Conservation (phyloP, 2,888 invertebrate genomes). For the Pelosia muscerda region DNA sequence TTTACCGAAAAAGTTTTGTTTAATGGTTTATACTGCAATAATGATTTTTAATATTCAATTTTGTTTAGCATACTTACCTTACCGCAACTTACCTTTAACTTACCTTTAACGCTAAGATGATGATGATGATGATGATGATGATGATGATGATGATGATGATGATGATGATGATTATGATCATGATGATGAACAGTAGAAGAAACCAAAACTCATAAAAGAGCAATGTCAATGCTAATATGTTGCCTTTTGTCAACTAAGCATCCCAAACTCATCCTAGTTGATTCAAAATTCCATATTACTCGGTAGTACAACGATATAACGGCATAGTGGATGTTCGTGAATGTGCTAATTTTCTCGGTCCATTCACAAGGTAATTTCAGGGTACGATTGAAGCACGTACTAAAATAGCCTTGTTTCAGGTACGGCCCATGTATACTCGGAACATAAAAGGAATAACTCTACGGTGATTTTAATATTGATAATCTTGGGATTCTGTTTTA, state of each 20-base stretch:
- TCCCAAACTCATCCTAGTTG: background rate
- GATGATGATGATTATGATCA: no score
- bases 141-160: no score
- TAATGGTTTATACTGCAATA: no score
- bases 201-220: no score
- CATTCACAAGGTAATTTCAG: conserved; percentile 2
- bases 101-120: no score
- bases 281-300: background rate
- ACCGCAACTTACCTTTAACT: no score
- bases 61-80: no score
- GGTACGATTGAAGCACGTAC: background rate
- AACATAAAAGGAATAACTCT: background rate
- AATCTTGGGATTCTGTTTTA: background rate
- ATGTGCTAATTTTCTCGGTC: background rate
- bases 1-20: no score
- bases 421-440: conserved; percentile 8
- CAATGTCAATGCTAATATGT: background rate
- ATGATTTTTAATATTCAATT: no score
- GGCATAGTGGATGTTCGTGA: background rate
- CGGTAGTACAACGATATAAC: background rate
- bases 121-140: no score
- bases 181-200: no score
- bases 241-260: no score
- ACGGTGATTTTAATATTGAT: background rate
- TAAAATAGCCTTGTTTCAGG: conserved; percentile 1